These are phyloP conservation scores for Protomyctophum bolini DNA, from an alignment of 2,113 vertebrate species.

Conservation along the genomic window DNA sequence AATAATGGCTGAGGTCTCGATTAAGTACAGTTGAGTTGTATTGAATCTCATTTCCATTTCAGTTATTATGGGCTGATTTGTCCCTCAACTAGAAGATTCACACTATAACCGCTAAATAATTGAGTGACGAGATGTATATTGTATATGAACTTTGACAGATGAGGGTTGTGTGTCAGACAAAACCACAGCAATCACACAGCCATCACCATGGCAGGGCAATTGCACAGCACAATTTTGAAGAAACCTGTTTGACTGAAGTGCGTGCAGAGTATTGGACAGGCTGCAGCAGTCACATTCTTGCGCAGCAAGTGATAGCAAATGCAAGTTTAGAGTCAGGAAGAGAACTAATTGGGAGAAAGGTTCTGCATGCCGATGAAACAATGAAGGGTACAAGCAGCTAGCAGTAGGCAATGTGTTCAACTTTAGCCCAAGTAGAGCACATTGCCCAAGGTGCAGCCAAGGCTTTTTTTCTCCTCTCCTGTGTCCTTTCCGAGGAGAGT, in stretches of 20 bases:
- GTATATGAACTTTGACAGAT: conserved; percentile 7
- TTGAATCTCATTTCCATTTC: conserved; percentile 20
- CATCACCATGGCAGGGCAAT: not conserved
- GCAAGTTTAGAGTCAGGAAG: conserved; percentile 31
- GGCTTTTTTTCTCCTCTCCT: conserved; percentile 23
- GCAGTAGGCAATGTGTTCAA: conserved; percentile 38
- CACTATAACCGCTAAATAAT: conserved; percentile 6
- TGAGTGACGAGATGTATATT: not conserved
- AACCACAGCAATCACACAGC: not conserved
- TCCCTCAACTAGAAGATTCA: conserved; percentile 6
- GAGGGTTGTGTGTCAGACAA: not conserved
- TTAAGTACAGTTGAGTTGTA: conserved; percentile 9
- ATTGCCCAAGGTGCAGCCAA: conserved; percentile 51
- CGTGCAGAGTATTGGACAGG: conserved; percentile 33
- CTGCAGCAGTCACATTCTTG: conserved; percentile 15
- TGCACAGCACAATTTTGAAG: not conserved
- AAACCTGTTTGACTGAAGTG: conserved; percentile 6
- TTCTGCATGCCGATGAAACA: conserved; percentile 29
- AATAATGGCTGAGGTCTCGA: not conserved
- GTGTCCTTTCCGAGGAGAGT: conserved; percentile 62
- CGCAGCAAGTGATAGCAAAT: conserved; percentile 47
- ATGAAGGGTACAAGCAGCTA: conserved; percentile 43
- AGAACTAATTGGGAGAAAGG: conserved; percentile 10
- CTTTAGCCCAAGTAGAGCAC: conserved; percentile 41
- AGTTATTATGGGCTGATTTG: conserved; percentile 8